Base-by-base conservation (phyloP, 2,797 vertebrate species). In the Peromyscus eremicus region DNA sequence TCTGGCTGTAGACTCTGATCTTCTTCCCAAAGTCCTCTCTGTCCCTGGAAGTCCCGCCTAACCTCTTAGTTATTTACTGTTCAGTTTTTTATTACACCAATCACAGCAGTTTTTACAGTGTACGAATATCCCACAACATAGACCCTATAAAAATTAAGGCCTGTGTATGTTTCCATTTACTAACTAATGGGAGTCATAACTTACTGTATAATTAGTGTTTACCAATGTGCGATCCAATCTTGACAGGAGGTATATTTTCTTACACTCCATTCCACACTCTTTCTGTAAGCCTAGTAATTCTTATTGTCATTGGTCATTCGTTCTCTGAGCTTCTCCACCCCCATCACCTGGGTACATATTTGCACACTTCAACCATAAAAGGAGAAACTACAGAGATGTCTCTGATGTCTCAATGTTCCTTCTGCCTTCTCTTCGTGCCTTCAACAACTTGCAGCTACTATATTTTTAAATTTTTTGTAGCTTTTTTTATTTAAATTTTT, bases 271-370 rank as follows among this genome's bases (percentile, higher is more conserved):
- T 40, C 25, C 29, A 43, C 9, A 46, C 29, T 5, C 64, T 75
- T 76, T 40, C 29, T 88, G 27, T 68, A 76, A 14, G 13, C 19
- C 11, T 52, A 93, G 19, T 16, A 46, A 82, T 34, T 84, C 40
- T 66, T 84, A 34, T 19, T 75, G 7, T 27, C 60, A 13, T 34
- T 40, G 40, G 29, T 29, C 40, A 23, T 5, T 81, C 43, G 40
- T 68, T 76, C 52, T 71, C 14, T 46, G 27, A 12, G 8, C 11
- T 43, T 17, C 19, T 23, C 4, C 0, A 1, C 9, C 21, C 17
- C 6, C 3, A 8, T 2, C 0, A 25, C 2, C 29, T 52, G 43
- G 2, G 12, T 5, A 37, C 12, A 52, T 12, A 27, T 60, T 25
- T 80, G 11, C 10, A 40, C 11, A n/a, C 6, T 66, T 83, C 57